phyloP scores from a whole-genome alignment of 2,888 invertebrate genomes.

The Fragum sueziense region DNA sequence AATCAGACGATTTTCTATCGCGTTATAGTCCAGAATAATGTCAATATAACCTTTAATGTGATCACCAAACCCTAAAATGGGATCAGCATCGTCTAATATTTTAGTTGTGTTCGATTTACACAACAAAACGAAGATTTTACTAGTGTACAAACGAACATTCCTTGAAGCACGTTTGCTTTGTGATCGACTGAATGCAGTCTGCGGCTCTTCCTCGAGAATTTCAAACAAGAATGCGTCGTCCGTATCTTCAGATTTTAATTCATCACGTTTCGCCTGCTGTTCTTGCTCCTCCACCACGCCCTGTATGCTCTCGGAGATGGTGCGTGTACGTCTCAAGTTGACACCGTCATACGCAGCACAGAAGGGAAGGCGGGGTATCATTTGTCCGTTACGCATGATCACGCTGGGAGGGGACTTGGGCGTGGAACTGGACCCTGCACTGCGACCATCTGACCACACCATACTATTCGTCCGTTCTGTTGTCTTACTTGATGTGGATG shows the following conservation, averaged over 20 bases:
- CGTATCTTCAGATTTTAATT: background rate
- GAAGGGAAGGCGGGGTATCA: constrained; percentile 18
- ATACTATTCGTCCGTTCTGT: background rate
- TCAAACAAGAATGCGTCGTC: background rate
- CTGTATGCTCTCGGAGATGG: constrained; percentile 30
- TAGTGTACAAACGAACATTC: background rate
- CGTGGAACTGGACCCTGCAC: background rate
- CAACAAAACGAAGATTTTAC: background rate
- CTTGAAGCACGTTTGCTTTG: background rate
- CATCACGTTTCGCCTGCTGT: background rate
- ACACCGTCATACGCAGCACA: constrained; percentile 36
- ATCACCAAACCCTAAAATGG: background rate
- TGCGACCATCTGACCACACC: background rate
- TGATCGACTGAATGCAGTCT: background rate
- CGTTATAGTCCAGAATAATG: background rate
- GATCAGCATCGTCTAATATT: background rate
- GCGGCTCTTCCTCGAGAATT: background rate
- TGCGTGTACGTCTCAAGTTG: constrained; percentile 17
- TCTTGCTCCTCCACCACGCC: background rate
- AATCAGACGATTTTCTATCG: background rate
- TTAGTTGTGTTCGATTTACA: background rate
- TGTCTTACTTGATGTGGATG: background rate
- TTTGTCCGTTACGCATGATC: background rate
- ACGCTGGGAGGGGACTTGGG: background rate
- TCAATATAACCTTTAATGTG: constrained; percentile 4